Percentiles rank a stretch among this genome's conserved stretches.
Conservation (phyloP, 2,888 invertebrate genomes). For the Pristionchus maxplancki region DNA sequence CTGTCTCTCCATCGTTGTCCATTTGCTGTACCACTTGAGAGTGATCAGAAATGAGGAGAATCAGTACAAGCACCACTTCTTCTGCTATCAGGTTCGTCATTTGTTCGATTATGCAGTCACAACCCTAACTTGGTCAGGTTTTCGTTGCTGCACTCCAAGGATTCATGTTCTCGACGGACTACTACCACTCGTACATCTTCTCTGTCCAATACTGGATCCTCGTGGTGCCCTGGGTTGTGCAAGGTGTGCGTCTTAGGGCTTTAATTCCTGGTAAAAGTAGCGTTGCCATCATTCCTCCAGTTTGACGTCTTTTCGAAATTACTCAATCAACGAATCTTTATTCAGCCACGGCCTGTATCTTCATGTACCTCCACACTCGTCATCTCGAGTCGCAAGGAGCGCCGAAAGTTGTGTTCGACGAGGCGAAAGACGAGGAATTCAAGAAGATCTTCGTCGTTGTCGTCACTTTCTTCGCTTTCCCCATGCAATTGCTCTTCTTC, state of each 20-base stretch:
- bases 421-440: neutral
- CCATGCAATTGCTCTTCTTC: neutral
- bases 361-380: neutral
- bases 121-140: neutral
- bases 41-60: slow-evolving; percentile 3
- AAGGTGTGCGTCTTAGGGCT: neutral
- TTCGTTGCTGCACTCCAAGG: neutral
- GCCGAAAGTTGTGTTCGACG: neutral
- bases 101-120: neutral
- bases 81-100: neutral
- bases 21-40: neutral
- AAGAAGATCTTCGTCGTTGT: neutral
- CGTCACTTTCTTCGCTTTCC: neutral
- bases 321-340: no score
- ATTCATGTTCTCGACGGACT: neutral
- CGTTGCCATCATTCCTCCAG: no score
- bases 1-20: neutral
- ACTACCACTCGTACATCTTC: neutral
- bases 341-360: neutral
- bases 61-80: neutral
- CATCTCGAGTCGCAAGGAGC: neutral
- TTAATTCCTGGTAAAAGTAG: no score
- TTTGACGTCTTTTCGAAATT: no score
- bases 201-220: neutral
- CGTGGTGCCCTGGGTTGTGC: neutral